Base-by-base conservation (phyloP, 1,140 invertebrate genomes). In the Pogonomyrmex barbatus region DNA sequence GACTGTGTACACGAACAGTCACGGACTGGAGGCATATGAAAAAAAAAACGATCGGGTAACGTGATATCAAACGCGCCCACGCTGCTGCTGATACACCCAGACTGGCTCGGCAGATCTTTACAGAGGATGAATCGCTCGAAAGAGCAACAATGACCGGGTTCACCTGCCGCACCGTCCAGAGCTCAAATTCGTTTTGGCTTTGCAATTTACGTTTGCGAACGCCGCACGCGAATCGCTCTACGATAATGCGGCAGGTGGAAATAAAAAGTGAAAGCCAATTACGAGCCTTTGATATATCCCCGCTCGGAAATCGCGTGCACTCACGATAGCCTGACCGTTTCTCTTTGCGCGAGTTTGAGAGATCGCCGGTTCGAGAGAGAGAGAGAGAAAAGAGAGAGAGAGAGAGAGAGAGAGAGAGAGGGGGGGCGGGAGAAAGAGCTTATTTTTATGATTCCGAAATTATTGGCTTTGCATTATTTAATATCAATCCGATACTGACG, bases 201-300 rank as follows among this genome's bases (percentile, higher is more conserved):
- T 79, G 10, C 47, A 79, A 50, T 67, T 24, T 79, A 52, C 77
- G 14, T 63, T 77, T 77, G 58, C 75, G 4, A 45, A 39, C 10
- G 0, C 36, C 14, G 36, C 39, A 14, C 12, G 58, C 14, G 42
- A 77, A 77, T 77, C 63, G 42, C 75, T 14, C 56, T 47, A 30
- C 17, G 42, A 30, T 63, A 63, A 63, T 77, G 17, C 30, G 42
- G 58, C 75, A 63, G 75, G 30, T 63, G 58, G 65, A 45, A 47
- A 30, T 6, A 77, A 77, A 76, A 77, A 77, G 75, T 45, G 75
- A 77, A 77, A 77, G 75, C 58, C 54, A 77, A 63, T 45, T 77
- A 68, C 63, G 33, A 77, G 47, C 56, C 75, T 63, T 45, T 63
- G 58, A 77, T 77, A 62, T 36, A 42, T 77, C 24, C 12, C 14